Conservation (phyloP, 2,797 vertebrate species). For the Picus viridis region DNA sequence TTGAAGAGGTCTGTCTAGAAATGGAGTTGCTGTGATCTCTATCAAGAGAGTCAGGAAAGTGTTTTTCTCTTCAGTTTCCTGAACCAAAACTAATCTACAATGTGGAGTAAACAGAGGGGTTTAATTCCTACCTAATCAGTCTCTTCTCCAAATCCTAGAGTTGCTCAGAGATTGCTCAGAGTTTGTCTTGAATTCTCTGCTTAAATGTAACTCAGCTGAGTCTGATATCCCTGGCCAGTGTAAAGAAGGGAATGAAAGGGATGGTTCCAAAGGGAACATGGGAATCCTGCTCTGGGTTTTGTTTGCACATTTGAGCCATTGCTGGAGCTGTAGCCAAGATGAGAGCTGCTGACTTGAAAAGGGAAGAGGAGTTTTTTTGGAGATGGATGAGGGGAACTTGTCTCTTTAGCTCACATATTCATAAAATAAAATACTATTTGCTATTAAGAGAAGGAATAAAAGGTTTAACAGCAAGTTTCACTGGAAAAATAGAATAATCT, state of each 20-base stretch:
- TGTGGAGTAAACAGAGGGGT: background rate
- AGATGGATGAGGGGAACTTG: background rate
- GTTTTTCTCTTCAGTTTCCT: background rate
- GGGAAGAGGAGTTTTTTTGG: background rate
- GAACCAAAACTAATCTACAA: background rate
- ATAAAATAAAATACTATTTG: background rate
- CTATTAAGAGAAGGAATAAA: background rate
- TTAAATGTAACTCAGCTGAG: background rate
- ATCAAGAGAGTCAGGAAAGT: background rate
- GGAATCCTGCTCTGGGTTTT: background rate
- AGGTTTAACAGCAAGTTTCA: background rate
- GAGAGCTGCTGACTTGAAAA: background rate
- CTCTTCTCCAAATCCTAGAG: background rate
- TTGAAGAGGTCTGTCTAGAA: background rate
- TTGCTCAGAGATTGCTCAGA: background rate
- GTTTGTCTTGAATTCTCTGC: background rate
- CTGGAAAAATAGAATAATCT: background rate
- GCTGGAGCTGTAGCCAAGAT: background rate
- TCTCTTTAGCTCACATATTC: background rate
- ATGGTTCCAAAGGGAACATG: background rate
- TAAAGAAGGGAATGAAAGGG: background rate
- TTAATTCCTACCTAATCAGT: background rate
- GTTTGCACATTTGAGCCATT: rapidly evolving
- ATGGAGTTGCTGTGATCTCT: background rate
- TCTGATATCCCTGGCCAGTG: background rate